Evolutionary conservation across 2,113 vertebrate species (phyloP), one percentile per base, ranked within the genome.

Genomic region (Coturnix japonica): DNA sequence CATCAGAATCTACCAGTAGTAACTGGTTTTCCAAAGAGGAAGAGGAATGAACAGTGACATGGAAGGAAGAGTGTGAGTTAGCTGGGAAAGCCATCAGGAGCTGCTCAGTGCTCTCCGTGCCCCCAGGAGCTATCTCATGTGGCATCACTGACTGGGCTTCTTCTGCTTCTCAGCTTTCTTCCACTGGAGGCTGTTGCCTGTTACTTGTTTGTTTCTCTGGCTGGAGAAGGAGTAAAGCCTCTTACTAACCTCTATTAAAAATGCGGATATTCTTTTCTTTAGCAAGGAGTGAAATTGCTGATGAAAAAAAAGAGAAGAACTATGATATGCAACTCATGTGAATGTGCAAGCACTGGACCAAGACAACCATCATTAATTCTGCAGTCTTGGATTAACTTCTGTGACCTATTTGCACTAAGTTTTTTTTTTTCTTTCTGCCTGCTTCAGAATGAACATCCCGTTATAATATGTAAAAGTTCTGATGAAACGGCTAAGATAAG

Each of bases 251-350:
- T 76, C 60, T 90, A 84, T 69, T 86, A 86, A 81, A 81, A 60
- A 37, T 12, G 31, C 53, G 83, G 76, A 69, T 46, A 88, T 47
- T 19, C 43, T 10, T 2, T 84, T 65, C 39, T 66, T 81, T 23
- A 89, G 28, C 46, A 82, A 85, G 49, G 7, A 57, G 54, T 0
- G 0, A 73, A 93, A 80, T 71, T 64, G 47, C 64, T 78, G 60
- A 73, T 87, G 82, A 19, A 77, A 90, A 82, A 77, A 92, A 90
- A 90, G 77, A 43, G 63, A 92, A 85, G 22, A n/a, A 74, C 85
- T 89, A 89, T 77, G 64, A 75, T 71, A 57, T 77, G 53, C 54
- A 83, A 69, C 47, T 56, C 72, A 46, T 2, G 11, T 64, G 47
- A 74, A 7, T 61, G 20, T 25, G 47, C 49, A 78, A 81, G 76